A percentile compares a stretch with the other conserved stretches of the same genome.
Evolutionary conservation across 2,888 invertebrate species (phyloP).

Genomic region (Kuschelorhynchus macadamiae): DNA sequence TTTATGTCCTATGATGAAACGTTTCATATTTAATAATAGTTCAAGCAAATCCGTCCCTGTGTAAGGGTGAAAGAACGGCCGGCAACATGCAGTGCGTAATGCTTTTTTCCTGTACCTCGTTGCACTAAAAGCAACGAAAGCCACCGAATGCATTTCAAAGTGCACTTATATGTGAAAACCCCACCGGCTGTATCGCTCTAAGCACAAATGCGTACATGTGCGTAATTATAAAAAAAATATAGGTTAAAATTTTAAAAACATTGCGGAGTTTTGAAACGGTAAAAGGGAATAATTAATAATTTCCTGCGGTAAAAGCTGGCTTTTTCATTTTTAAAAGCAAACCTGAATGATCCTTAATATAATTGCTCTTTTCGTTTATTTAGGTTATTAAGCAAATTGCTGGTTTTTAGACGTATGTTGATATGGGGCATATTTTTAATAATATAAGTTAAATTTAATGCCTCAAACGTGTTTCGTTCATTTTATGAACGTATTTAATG

Average conservation of each 20-base stretch:
- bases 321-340: constrained; percentile 20
- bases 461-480: background rate
- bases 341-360: constrained; percentile 34
- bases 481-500: no score
- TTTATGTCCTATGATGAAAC: no score
- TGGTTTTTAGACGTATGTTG: constrained; percentile 8
- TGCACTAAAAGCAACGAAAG: constrained; percentile 48
- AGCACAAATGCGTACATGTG: constrained; percentile 41
- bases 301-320: constrained; percentile 24
- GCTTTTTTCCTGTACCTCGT: constrained; percentile 51
- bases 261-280: constrained; percentile 13
- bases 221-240: constrained; percentile 44
- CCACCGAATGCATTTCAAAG: constrained; percentile 45
- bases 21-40: no score
- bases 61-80: constrained; percentile 7
- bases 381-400: constrained; percentile 38
- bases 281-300: constrained; percentile 43
- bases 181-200: constrained; percentile 33
- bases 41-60: constrained; percentile 26
- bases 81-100: constrained; percentile 50
- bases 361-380: constrained; percentile 33
- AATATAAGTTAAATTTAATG: background rate
- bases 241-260: constrained; percentile 31
- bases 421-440: constrained; percentile 5
- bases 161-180: constrained; percentile 44